These are phyloP conservation scores for Grammomys dolichurus DNA, from an alignment of 2,113 vertebrate genomes.

Conservation along the genomic window DNA sequence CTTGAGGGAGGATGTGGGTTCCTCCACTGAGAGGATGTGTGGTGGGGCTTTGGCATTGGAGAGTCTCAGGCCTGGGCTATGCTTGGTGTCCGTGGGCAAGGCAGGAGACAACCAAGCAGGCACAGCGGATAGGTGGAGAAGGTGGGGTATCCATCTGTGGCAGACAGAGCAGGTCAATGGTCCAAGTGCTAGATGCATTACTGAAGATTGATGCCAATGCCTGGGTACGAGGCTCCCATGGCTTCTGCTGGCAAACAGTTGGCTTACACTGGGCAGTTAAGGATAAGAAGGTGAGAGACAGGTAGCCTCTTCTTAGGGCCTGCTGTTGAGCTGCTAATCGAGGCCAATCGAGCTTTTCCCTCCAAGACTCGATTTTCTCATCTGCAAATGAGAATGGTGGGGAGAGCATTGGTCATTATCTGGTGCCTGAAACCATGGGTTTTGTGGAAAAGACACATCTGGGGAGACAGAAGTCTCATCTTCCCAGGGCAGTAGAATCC, in stretches of 20 bases:
- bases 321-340: background rate
- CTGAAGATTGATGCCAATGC: accelerated
- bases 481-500: accelerated
- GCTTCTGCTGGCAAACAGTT: background rate
- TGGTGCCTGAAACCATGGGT: accelerated
- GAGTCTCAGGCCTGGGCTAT: background rate
- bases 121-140: background rate
- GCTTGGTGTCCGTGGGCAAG: background rate
- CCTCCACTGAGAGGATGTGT: background rate
- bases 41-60: background rate
- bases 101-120: background rate
- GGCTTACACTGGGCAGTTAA: background rate
- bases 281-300: background rate
- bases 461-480: background rate
- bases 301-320: background rate
- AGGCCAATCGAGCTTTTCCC: background rate
- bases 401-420: background rate
- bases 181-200: accelerated
- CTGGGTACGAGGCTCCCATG: background rate
- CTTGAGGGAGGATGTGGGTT: background rate
- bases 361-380: background rate
- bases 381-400: background rate
- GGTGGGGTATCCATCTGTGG: background rate
- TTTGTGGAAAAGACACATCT: too few species aligned
- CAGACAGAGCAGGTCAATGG: too few species aligned